Conservation (phyloP, 2,797 vertebrate genomes). For the Carcharodon carcharias region DNA sequence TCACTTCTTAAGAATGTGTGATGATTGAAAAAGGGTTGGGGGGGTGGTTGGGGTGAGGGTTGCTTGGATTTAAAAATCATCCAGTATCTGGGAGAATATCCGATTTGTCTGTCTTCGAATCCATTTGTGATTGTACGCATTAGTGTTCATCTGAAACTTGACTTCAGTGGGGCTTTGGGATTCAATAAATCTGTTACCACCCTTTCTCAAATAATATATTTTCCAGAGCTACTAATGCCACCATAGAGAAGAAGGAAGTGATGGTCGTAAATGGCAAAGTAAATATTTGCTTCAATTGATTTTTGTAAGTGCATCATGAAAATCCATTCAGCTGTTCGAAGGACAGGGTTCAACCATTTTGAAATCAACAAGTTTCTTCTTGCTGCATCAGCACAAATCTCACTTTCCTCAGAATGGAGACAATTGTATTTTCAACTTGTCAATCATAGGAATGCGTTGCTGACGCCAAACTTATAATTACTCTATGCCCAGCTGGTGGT, state of each 20-base stretch:
- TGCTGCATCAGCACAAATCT: neutral
- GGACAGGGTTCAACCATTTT: neutral
- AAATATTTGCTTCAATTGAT: slow-evolving; percentile 40
- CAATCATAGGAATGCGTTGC: neutral
- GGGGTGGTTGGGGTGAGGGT: neutral
- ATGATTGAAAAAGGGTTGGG: neutral
- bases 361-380: neutral
- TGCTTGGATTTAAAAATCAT: neutral
- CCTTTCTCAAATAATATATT: slow-evolving; percentile 47
- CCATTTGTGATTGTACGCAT: neutral
- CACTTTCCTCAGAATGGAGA: neutral
- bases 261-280: slow-evolving; percentile 43
- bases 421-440: neutral
- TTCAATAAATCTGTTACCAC: slow-evolving; percentile 50
- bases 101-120: neutral
- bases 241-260: slow-evolving; percentile 43
- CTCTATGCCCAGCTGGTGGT: neutral
- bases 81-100: neutral
- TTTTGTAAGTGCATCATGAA: neutral
- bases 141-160: neutral
- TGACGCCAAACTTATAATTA: neutral
- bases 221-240: slow-evolving; percentile 43
- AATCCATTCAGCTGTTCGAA: slow-evolving; percentile 31
- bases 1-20: neutral
- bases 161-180: slow-evolving; percentile 39